Conservation (phyloP, 1,140 invertebrate genomes). For the Ditylenchus dipsaci region DNA sequence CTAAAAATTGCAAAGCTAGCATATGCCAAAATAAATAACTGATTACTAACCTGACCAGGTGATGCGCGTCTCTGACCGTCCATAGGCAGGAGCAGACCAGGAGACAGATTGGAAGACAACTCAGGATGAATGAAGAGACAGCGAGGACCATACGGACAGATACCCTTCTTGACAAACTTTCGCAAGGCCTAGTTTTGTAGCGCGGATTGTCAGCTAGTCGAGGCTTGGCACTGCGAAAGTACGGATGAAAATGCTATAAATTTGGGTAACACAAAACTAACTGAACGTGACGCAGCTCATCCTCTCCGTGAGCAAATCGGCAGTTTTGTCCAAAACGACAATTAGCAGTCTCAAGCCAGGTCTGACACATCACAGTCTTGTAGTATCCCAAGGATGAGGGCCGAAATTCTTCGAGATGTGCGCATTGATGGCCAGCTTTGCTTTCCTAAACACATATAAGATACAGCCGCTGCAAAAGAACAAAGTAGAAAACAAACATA, state of each 20-base stretch:
- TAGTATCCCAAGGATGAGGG: constrained; percentile 32
- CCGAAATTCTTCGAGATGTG: background rate
- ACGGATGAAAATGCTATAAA: background rate
- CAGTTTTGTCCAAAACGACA: constrained; percentile 48
- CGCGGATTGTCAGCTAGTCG: constrained; percentile 32
- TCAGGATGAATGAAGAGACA: constrained; percentile 52
- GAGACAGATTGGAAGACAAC: no score
- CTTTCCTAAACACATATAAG: constrained; percentile 3
- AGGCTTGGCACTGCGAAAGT: background rate
- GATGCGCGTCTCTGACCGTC: background rate
- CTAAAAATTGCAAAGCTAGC: background rate
- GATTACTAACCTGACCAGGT: background rate
- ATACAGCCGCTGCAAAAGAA: constrained; percentile 12
- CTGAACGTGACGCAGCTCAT: constrained; percentile 41
- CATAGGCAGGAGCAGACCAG: background rate
- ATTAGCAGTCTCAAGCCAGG: constrained; percentile 40
- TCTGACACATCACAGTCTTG: constrained; percentile 52
- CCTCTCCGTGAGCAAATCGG: constrained; percentile 42
- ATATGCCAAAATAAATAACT: background rate
- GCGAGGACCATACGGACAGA: constrained; percentile 47
- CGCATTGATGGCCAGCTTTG: background rate
- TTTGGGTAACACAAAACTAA: constrained; percentile 16
- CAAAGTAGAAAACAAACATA: constrained; percentile 8
- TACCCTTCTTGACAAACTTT: constrained; percentile 51
- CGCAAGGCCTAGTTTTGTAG: constrained; percentile 50